Evolutionary conservation across 1,140 invertebrate species (phyloP).

Genomic region (Oncopodura yosiiana): DNA sequence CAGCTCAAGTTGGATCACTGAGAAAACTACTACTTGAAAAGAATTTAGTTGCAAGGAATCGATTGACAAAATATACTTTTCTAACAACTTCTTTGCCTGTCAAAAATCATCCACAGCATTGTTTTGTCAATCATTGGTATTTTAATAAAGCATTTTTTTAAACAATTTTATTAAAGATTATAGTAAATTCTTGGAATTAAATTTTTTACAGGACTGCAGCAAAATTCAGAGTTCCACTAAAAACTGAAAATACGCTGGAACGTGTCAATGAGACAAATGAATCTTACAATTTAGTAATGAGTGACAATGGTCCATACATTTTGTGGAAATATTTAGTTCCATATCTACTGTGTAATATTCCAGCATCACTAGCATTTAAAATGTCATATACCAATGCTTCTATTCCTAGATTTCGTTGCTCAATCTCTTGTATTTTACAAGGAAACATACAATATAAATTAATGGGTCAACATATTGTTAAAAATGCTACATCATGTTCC

Average conservation of each 20-base stretch:
- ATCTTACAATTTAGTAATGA: neutral
- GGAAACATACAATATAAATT: slow-evolving; percentile 5
- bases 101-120: slow-evolving; percentile 7
- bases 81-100: slow-evolving; percentile 12
- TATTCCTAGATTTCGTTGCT: slow-evolving; percentile 1
- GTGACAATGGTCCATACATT: slow-evolving; percentile 6
- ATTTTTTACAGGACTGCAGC: slow-evolving; percentile 7
- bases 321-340: slow-evolving; percentile 20
- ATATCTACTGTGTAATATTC: slow-evolving; percentile 11
- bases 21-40: slow-evolving; percentile 5
- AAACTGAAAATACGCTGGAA: neutral
- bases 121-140: slow-evolving; percentile 18
- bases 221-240: slow-evolving; percentile 13
- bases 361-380: neutral
- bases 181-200: neutral
- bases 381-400: slow-evolving; percentile 1
- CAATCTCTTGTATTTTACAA: slow-evolving; percentile 18
- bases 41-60: neutral
- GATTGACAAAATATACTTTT: neutral
- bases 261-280: slow-evolving; percentile 3
- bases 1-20: slow-evolving; percentile 6
- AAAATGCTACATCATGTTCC: slow-evolving; percentile 16
- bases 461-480: slow-evolving; percentile 4
- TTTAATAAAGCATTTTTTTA: neutral
- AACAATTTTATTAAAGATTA: neutral